A percentile compares a stretch with the other conserved stretches of the same genome.
Conservation (phyloP, 2,797 vertebrate genomes). For the Coluber constrictor region DNA sequence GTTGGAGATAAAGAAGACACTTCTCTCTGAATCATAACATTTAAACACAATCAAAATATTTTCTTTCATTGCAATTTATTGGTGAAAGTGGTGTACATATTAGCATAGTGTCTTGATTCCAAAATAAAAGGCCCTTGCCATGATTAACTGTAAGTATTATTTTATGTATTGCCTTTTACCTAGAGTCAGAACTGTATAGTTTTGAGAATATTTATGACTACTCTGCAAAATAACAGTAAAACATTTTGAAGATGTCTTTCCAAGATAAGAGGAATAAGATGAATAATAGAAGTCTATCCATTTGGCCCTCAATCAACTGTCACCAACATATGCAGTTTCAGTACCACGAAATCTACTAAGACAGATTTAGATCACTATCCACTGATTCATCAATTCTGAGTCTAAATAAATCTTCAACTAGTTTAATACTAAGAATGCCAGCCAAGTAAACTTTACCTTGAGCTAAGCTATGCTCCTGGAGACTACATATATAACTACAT, state of each 20-base stretch:
- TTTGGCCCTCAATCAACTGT: not conserved
- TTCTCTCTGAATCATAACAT: not conserved
- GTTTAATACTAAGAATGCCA: not conserved
- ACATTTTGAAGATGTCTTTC: not conserved
- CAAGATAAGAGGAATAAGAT: not conserved
- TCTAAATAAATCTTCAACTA: not conserved
- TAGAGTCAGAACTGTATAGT: not conserved
- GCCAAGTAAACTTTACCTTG: not conserved
- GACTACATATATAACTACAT: not conserved
- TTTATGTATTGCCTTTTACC: not conserved
- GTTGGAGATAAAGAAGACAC: not conserved
- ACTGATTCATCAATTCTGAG: not conserved
- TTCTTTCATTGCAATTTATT: not conserved
- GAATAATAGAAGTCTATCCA: not conserved
- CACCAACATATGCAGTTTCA: not conserved
- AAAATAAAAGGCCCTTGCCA: not conserved
- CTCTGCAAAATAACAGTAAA: not conserved
- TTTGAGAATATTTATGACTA: not conserved
- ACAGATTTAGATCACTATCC: not conserved
- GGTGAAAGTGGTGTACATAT: not conserved
- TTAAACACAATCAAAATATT: not conserved
- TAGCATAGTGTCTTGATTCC: not conserved
- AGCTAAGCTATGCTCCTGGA: not conserved
- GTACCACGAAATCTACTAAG: not conserved
- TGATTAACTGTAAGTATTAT: not conserved